Conservation (phyloP, 2,888 invertebrate genomes). For the Cantharis lateralis region DNA sequence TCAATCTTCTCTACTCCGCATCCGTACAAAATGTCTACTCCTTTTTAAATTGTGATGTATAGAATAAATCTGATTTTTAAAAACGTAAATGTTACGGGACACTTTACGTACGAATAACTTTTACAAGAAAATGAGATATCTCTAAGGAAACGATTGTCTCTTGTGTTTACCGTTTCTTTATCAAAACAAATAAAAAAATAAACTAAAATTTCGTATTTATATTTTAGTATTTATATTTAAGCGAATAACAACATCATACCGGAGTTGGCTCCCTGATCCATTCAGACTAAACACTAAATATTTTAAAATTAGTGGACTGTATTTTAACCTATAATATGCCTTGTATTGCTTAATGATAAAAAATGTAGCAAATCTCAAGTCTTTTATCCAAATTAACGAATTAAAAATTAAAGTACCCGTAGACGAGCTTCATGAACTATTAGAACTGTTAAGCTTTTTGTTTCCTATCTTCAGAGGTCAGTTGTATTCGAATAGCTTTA, state of each 20-base stretch:
- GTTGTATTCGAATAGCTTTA: constrained; percentile 37
- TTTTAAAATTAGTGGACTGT: not conserved
- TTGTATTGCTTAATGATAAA: too few species aligned
- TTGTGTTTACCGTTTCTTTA: not conserved
- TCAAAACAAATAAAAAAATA: constrained; percentile 1
- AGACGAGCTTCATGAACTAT: not conserved
- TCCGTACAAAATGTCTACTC: not conserved
- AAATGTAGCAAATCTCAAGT: not conserved
- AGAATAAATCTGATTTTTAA: not conserved
- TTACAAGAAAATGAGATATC: not conserved
- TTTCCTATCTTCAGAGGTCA: constrained; percentile 35
- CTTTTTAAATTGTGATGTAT: not conserved
- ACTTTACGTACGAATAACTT: not conserved
- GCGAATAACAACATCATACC: not conserved
- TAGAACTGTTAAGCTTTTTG: not conserved
- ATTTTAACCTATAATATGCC: not conserved
- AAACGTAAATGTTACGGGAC: not conserved
- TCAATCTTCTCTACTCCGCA: not conserved
- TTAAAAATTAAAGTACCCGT: not conserved
- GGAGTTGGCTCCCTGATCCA: not conserved
- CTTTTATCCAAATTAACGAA: not conserved
- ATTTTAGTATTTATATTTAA: not conserved
- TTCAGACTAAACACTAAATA: not conserved
- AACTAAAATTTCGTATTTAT: not conserved
- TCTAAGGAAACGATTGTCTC: constrained; percentile 3